phyloP scores from a whole-genome alignment of 2,797 vertebrate genomes.

The Falco berigora region DNA sequence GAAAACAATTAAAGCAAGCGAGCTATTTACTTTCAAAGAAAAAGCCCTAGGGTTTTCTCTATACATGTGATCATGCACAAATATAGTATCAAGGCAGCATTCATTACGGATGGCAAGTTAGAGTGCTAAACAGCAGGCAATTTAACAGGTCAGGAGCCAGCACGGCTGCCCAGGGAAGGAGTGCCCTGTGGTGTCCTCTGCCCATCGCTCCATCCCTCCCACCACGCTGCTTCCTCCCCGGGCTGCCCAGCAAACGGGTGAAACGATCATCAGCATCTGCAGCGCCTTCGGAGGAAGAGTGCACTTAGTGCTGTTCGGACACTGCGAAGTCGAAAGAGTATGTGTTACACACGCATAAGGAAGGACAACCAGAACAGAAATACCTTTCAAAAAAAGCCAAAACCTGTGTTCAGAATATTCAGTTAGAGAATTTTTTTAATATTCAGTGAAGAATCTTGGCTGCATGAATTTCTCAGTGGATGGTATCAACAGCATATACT shows the following conservation, averaged over 20 bases:
- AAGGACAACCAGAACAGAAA: background rate
- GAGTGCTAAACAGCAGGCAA: background rate
- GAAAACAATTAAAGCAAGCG: background rate
- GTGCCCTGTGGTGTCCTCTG: background rate
- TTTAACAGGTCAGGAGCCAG: background rate
- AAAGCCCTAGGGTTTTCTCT: background rate
- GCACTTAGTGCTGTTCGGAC: background rate
- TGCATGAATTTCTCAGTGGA: background rate
- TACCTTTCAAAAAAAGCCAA: background rate
- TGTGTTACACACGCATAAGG: rapidly evolving
- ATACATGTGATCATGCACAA: background rate
- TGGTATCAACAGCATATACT: background rate
- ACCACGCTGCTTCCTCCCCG: background rate
- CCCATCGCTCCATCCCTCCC: background rate
- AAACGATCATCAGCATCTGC: background rate
- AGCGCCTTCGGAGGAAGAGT: background rate
- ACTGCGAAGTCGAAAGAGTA: background rate
- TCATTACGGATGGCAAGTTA: background rate
- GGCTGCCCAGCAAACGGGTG: background rate
- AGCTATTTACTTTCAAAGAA: background rate
- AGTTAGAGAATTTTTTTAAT: background rate
- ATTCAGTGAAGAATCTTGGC: background rate
- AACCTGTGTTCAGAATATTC: background rate
- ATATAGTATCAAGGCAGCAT: background rate
- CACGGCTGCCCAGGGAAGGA: background rate